Percentiles rank a stretch among this genome's conserved stretches.
These are phyloP conservation scores for Amaurobius ferox DNA, from an alignment of 2,888 invertebrate species.

Conservation along the genomic window DNA sequence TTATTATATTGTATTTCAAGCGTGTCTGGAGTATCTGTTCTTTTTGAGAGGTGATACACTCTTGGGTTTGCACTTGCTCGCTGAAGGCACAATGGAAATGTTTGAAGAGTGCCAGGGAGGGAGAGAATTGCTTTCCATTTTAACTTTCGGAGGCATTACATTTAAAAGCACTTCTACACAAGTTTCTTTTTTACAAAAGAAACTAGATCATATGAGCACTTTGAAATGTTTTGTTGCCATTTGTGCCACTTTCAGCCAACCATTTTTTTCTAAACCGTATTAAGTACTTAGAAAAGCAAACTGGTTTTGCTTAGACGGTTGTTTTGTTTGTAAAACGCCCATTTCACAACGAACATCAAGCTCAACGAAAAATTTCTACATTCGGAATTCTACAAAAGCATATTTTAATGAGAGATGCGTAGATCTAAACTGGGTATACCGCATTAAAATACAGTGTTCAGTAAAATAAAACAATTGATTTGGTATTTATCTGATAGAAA, in stretches of 20 bases:
- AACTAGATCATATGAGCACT: background rate
- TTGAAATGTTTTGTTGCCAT: background rate
- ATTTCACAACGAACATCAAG: too few species aligned
- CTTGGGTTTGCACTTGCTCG: background rate
- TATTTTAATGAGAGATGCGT: too few species aligned
- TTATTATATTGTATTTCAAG: constrained; percentile 23
- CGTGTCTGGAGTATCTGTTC: constrained; percentile 4
- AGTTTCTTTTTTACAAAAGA: background rate
- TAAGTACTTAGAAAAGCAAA: background rate
- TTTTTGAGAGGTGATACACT: constrained; percentile 42
- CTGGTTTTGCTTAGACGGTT: background rate
- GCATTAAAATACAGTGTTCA: too few species aligned
- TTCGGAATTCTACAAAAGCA: background rate
- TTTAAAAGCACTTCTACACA: background rate
- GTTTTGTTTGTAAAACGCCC: too few species aligned
- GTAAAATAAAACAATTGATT: too few species aligned
- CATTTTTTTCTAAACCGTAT: background rate
- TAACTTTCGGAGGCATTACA: background rate
- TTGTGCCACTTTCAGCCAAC: background rate
- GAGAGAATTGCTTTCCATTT: background rate
- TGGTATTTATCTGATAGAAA: too few species aligned
- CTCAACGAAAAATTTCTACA: background rate
- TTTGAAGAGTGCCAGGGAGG: background rate
- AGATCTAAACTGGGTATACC: too few species aligned
- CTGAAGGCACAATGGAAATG: background rate